Percentiles rank a stretch among this genome's conserved stretches.
phyloP scores from a whole-genome alignment of 1,140 invertebrate species.

The Teleogryllus occipitalis region DNA sequence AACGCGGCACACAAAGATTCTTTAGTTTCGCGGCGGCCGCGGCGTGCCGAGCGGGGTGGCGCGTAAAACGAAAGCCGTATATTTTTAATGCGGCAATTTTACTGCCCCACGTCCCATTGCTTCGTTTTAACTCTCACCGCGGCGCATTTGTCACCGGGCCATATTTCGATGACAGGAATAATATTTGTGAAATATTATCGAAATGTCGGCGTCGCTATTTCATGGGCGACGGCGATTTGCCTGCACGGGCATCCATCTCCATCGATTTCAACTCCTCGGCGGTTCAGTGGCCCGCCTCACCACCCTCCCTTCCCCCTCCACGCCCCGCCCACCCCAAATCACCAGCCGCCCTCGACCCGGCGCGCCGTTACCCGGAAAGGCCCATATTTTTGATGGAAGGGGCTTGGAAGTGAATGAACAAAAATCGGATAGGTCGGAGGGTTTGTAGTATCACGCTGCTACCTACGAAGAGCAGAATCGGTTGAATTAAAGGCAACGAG shows the following conservation, averaged over 20 bases:
- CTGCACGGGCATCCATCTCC: neutral
- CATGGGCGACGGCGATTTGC: neutral
- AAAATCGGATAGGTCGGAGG: no score
- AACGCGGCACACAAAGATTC: no score
- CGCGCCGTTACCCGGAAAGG: no score
- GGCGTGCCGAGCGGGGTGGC: no score
- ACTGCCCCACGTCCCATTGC: neutral
- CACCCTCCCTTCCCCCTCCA: no score
- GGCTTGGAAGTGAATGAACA: no score
- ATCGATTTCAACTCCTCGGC: neutral
- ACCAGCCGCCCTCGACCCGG: no score
- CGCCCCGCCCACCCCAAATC: no score
- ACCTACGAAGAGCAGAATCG: no score
- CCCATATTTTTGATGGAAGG: no score
- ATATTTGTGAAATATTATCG: slow-evolving; percentile 2
- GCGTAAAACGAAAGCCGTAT: neutral
- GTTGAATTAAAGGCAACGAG: no score
- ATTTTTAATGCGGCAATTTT: slow-evolving; percentile 2
- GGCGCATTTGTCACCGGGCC: neutral
- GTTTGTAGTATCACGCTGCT: no score
- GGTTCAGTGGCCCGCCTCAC: neutral
- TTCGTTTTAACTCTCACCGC: neutral
- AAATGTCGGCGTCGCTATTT: neutral
- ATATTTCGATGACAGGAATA: slow-evolving; percentile 1
- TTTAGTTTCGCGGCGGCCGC: neutral